Percentiles rank a stretch among this genome's conserved stretches.
Conservation (phyloP, 2,888 invertebrate genomes). For the Arctia plantaginis region DNA sequence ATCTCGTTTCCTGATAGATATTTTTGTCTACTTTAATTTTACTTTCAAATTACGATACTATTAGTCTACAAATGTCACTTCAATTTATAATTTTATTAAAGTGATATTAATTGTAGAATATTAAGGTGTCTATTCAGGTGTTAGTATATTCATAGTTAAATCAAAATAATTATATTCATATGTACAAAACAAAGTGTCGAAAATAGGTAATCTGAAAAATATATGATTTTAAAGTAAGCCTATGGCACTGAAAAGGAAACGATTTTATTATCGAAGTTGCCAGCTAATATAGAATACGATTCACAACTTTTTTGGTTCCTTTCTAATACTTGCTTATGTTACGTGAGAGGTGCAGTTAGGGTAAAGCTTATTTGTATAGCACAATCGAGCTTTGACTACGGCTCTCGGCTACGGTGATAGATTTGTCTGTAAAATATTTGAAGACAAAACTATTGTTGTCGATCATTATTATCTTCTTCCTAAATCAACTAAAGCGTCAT, state of each 20-base stretch:
- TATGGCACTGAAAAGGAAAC: neutral
- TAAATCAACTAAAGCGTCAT: neutral
- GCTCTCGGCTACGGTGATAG: neutral
- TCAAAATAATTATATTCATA: too few species aligned
- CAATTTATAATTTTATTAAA: neutral
- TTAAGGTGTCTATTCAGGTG: neutral
- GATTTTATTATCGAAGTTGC: neutral
- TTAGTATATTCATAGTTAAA: too few species aligned
- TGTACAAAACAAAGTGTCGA: too few species aligned
- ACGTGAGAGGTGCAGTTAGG: neutral
- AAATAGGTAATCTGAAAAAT: too few species aligned
- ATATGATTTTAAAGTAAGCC: too few species aligned
- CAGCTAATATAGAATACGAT: neutral
- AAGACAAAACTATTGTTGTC: neutral
- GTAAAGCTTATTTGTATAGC: neutral
- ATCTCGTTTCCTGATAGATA: neutral
- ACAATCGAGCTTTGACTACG: neutral
- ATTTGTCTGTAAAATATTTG: neutral
- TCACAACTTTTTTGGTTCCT: neutral
- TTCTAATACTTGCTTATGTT: neutral
- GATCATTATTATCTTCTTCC: too few species aligned
- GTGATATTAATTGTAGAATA: neutral
- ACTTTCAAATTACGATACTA: neutral
- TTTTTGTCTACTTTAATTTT: neutral
- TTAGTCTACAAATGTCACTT: neutral